A percentile compares a stretch with the other conserved stretches of the same genome.
Conservation (phyloP, 2,797 vertebrate species). For the Calcarius lapponicus region DNA sequence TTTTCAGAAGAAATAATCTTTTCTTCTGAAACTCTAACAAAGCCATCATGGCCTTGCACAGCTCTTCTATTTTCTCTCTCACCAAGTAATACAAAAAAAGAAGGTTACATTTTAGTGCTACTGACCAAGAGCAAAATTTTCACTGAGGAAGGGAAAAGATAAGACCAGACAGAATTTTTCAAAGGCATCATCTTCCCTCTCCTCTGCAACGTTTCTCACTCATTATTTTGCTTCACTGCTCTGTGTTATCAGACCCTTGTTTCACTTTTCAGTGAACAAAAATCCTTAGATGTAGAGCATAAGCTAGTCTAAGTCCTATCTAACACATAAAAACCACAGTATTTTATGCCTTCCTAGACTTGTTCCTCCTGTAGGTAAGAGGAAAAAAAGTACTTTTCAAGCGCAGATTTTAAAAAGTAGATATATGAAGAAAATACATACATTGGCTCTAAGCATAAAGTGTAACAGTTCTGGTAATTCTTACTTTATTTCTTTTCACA, state of each 20-base stretch:
- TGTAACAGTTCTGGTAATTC: background rate
- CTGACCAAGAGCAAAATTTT: background rate
- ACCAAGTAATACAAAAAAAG: background rate
- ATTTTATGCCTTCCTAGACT: background rate
- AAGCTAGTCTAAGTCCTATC: background rate
- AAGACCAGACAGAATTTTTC: background rate
- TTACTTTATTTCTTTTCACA: background rate
- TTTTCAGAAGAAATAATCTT: background rate
- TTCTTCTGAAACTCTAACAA: background rate
- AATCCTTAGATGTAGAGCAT: background rate
- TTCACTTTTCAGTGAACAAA: background rate
- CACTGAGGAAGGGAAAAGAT: background rate
- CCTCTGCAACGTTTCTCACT: background rate
- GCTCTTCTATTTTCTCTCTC: background rate
- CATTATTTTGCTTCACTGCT: background rate
- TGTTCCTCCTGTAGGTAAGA: background rate
- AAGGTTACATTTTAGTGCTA: background rate
- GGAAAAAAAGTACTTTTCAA: background rate
- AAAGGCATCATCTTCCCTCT: background rate
- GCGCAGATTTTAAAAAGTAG: background rate
- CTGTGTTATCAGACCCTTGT: background rate
- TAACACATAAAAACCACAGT: fast-evolving
- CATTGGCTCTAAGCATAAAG: background rate
- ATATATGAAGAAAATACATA: background rate
- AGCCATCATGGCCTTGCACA: background rate